Conservation (phyloP, 2,888 invertebrate genomes). For the Rhamphomyia laevipes region DNA sequence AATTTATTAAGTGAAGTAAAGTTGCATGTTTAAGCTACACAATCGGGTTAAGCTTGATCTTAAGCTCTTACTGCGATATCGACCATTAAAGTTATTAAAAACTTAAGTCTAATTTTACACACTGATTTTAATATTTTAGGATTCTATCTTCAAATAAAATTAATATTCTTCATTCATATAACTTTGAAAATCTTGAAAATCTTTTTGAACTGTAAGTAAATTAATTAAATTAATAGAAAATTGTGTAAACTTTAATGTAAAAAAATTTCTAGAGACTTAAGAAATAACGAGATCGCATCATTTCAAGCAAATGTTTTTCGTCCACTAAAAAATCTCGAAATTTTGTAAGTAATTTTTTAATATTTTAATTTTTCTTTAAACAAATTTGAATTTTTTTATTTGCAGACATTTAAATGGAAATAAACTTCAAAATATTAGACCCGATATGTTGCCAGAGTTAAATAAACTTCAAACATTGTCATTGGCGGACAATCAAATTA, state of each 20-base stretch:
- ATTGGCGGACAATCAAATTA: conserved; percentile 38
- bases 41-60: no score
- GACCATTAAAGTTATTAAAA: no score
- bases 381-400: conserved; percentile 16
- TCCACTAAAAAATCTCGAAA: conserved; percentile 34
- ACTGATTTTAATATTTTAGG: conserved; percentile 20
- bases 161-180: conserved; percentile 21
- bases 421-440: conserved; percentile 27
- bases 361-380: neutral
- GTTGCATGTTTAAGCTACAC: no score
- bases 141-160: conserved; percentile 32
- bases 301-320: conserved; percentile 33
- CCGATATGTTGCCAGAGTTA: conserved; percentile 33
- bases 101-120: no score
- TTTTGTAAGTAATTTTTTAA: conserved; percentile 32
- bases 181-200: conserved; percentile 25
- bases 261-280: conserved; percentile 37
- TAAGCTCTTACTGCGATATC: no score
- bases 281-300: conserved; percentile 37
- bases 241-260: no score
- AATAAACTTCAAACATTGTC: conserved; percentile 36
- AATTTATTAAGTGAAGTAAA: no score
- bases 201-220: conserved; percentile 32
- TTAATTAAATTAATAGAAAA: neutral
- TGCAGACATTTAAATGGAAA: conserved; percentile 38